Evolutionary conservation across 2,888 invertebrate species (phyloP).

Genomic region (Eustalomyia histrio): DNA sequence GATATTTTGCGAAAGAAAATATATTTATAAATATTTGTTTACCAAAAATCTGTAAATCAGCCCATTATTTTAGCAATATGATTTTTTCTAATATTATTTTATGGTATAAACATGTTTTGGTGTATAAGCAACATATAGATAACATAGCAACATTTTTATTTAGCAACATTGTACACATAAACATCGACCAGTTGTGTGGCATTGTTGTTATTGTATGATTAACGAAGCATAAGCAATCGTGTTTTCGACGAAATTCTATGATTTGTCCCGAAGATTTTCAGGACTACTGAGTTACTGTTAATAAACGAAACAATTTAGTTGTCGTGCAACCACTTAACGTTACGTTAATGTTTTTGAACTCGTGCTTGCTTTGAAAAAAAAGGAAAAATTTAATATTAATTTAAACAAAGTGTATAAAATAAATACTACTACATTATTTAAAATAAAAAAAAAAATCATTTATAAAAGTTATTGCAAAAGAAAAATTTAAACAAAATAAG

Average conservation of each 20-base stretch:
- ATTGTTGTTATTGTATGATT: slow-evolving; percentile 23
- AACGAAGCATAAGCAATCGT: slow-evolving; percentile 57
- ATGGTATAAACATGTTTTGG: too few relatives aligned
- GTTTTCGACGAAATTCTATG: slow-evolving; percentile 66
- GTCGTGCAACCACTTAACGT: slow-evolving; percentile 79
- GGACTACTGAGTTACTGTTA: slow-evolving; percentile 63
- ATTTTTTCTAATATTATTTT: too few relatives aligned
- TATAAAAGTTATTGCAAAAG: not conserved
- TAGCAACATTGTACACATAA: not conserved
- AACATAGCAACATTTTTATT: not conserved
- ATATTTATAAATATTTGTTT: too few relatives aligned
- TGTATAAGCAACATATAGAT: not conserved
- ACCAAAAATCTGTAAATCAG: too few relatives aligned
- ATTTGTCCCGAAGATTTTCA: slow-evolving; percentile 70
- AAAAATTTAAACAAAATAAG: not conserved
- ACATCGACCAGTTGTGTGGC: slow-evolving; percentile 46
- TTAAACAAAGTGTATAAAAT: slow-evolving; percentile 27
- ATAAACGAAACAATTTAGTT: slow-evolving; percentile 74
- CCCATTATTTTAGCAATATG: too few relatives aligned
- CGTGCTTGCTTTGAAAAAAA: slow-evolving; percentile 48
- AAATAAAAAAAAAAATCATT: not conserved
- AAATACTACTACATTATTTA: slow-evolving; percentile 30
- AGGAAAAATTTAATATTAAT: not conserved
- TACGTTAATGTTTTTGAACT: slow-evolving; percentile 73
- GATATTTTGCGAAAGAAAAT: too few relatives aligned